Evolutionary conservation across 2,113 vertebrate species (phyloP), one percentile per base, ranked within the genome.

Genomic region (Misgurnus anguillicaudatus): DNA sequence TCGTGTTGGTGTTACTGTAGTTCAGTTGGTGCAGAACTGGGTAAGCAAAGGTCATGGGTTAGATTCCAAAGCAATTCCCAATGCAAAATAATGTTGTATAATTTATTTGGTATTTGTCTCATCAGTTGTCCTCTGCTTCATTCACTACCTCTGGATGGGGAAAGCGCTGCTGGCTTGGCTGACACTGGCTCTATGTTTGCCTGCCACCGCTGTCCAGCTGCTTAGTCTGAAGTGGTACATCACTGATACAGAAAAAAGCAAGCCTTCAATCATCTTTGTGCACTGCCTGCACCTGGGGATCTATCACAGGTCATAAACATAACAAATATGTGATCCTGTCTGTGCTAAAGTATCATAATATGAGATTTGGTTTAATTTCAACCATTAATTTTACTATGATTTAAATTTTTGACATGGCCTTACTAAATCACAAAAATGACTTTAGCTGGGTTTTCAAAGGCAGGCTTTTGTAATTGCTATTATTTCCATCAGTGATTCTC

Each of bases 211-310:
- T 0, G 90, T 92, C 9, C 95, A 96, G 87, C 86, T 91, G 88
- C 87, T 96, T 79, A 96, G 95, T 85, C 90, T 92, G 45, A 79
- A 90, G 81, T 96, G 95, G 95, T 94, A 93, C 86, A 78, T 79
- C 57, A 92, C 87, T 0, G 94, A 96, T 0, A 92, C 92, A 11
- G 87, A 3, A 0, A 82, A 62, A 0, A 80, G 80, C 0, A 60
- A 68, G 77, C 86, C 88, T 71, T 88, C 85, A 21, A 83, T 94
- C 82, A 82, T 88, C 69, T 76, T 78, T 19, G 89, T 94, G 4
- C 96, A 95, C 63, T 68, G 94, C 41, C 88, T 96, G n/a, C 95
- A 96, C 84, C 85, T 96, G 4, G 95, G 95, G 5, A 87, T 95
- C 83, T 96, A 94, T 86, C 95, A 93, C 85, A 86, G 94, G 95